A percentile compares a stretch with the other conserved stretches of the same genome.
Conservation (phyloP, 2,797 vertebrate genomes). For the Tympanoctomys barrerae region DNA sequence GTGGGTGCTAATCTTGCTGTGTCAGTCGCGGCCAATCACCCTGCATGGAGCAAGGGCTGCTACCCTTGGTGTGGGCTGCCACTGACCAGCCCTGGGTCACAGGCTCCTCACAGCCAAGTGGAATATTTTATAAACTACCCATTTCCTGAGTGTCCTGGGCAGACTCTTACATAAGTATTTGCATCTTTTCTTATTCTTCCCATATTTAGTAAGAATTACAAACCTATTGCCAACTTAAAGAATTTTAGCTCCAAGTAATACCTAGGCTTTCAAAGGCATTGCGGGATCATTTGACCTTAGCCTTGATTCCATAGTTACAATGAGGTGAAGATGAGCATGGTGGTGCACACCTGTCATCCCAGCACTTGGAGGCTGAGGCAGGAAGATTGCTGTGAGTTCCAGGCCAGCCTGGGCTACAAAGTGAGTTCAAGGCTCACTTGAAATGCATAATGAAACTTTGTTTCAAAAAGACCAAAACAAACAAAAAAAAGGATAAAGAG, state of each 20-base stretch:
- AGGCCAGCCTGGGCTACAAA: too few species aligned
- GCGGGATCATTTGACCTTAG: not conserved
- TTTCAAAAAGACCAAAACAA: too few species aligned
- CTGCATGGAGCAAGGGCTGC: not conserved
- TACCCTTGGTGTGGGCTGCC: not conserved
- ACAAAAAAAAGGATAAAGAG: too few species aligned
- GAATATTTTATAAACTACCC: not conserved
- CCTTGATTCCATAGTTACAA: slow-evolving; percentile 1
- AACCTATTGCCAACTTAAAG: not conserved
- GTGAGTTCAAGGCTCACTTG: too few species aligned
- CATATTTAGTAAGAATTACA: slow-evolving; percentile 26
- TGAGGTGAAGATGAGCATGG: not conserved
- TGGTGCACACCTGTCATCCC: too few species aligned
- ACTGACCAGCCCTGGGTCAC: not conserved
- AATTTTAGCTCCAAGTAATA: slow-evolving; percentile 23
- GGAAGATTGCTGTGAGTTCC: too few species aligned
- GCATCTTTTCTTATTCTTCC: slow-evolving; percentile 19
- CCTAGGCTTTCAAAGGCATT: not conserved
- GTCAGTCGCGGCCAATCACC: slow-evolving; percentile 73
- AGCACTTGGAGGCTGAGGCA: too few species aligned
- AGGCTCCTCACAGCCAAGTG: not conserved
- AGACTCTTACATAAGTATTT: not conserved
- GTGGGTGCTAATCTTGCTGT: slow-evolving; percentile 84
- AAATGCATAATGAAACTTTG: too few species aligned
- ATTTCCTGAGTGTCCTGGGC: slow-evolving; percentile 3